Percentiles rank a stretch among this genome's conserved stretches.
These are phyloP conservation scores for Malacoctenus gilli DNA, from an alignment of 2,797 vertebrate genomes.

Conservation along the genomic window DNA sequence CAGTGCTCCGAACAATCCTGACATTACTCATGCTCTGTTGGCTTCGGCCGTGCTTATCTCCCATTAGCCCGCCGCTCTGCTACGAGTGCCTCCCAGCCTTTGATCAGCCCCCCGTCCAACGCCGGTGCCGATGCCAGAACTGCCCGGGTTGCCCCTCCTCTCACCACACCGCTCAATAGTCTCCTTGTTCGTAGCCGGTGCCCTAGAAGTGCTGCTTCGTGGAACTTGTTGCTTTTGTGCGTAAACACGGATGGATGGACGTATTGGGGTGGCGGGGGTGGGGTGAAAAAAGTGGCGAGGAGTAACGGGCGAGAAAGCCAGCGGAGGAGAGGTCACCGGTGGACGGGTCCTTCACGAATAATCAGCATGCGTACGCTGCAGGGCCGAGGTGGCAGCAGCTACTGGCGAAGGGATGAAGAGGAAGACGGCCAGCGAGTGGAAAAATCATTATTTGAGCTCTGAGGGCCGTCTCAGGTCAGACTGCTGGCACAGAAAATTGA, in stretches of 20 bases:
- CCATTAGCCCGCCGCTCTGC: constrained; percentile 43
- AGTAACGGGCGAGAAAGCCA: constrained; percentile 18
- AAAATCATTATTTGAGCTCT: constrained; percentile 59
- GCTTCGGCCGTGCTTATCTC: constrained; percentile 46
- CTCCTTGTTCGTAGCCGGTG: constrained; percentile 71
- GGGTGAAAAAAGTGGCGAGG: constrained; percentile 19
- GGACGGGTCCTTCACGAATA: constrained; percentile 37
- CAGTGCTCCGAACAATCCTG: constrained; percentile 21
- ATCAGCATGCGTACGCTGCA: constrained; percentile 23
- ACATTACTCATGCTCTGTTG: constrained; percentile 39
- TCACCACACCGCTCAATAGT: constrained; percentile 64
- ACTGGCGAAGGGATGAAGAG: constrained; percentile 36
- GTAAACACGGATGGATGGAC: constrained; percentile 39
- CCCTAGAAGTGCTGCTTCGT: constrained; percentile 66
- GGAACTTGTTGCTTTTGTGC: constrained; percentile 57
- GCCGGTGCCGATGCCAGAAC: constrained; percentile 54
- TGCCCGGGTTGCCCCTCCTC: constrained; percentile 53
- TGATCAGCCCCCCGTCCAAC: constrained; percentile 64
- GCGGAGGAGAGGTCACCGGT: constrained; percentile 17
- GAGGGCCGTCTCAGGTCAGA: constrained; percentile 49
- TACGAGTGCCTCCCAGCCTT: constrained; percentile 39
- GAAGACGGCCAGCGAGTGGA: constrained; percentile 32
- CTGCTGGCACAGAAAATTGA: constrained; percentile 25
- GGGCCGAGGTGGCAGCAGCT: constrained; percentile 30
- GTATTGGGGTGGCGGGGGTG: constrained; percentile 1